Evolutionary conservation across 2,888 invertebrate genomes (phyloP), one percentile per base, ranked within the genome.

Genomic region (Diloba caeruleocephala): DNA sequence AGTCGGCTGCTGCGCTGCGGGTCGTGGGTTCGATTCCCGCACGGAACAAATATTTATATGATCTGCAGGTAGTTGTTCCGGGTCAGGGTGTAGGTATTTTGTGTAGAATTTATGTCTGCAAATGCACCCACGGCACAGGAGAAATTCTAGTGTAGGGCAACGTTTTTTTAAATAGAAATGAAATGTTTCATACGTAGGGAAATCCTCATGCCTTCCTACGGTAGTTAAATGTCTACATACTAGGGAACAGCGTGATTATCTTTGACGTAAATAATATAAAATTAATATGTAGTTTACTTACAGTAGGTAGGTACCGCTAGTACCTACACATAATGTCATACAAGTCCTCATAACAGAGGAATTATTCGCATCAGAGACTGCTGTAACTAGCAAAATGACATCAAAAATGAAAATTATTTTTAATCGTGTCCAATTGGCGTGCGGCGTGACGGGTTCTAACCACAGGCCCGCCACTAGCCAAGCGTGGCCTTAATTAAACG

Each of bases 371-470:
- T 84, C 91, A 79, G 76, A 74, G 86, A 74, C 49, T 74, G 38
- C 54, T 31, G 74, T 92, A 92, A 92, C 83, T 49, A 83, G 82
- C 84, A 83, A 88, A 92, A 89, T 92, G 92, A 92, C 93, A 93
- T 88, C 87, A 87, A 89, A 90, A 89, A 90, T 90, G 91, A 83
- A 91, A 93, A 92, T 92, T 92, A 90, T 88, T 92, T 92, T 92
- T 92, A 92, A 92, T 92, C 90, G 87, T 78, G 67, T 77, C 84
- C 90, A 92, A 92, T 92, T 93, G 90, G 84, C 87, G 85, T 86
- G 77, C 79, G 72, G 72, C 77, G 76, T 81, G 82, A 81, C 78
- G 80, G 57, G 66, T 59, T 73, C 76, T 84, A 84, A 84, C 85
- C 78, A 88, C 84, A 61, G 83, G 79, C 72, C 75, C 74, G 71